Percentiles rank a stretch among this genome's conserved stretches.
Evolutionary conservation across 2,888 invertebrate genomes (phyloP).

Genomic region (Cephus nigrinus): DNA sequence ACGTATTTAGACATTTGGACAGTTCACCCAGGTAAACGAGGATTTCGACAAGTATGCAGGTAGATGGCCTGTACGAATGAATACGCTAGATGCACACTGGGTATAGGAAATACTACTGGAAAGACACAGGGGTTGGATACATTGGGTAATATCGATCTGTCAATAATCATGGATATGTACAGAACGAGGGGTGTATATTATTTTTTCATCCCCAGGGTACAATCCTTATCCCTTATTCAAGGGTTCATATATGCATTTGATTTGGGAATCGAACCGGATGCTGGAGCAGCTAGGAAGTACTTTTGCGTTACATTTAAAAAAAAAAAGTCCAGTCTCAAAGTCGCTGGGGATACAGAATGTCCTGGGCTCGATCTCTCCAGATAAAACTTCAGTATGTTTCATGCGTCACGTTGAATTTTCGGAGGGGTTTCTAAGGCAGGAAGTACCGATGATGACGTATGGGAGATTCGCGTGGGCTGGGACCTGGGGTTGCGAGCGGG

Average conservation of each 20-base stretch:
- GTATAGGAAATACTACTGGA: neutral
- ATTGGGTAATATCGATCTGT: neutral
- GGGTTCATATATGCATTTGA: neutral
- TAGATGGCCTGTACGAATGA: neutral
- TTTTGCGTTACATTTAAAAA: neutral
- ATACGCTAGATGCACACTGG: neutral
- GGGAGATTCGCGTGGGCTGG: constrained; percentile 19
- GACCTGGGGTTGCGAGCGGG: constrained; percentile 16
- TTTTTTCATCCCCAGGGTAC: neutral
- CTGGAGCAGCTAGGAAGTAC: neutral
- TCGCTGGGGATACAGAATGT: neutral
- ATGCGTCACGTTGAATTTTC: neutral
- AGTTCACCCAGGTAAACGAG: neutral
- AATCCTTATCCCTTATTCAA: neutral
- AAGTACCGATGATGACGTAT: constrained; percentile 18
- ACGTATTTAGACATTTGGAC: neutral
- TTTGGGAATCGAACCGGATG: neutral
- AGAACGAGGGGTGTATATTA: neutral
- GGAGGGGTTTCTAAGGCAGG: neutral
- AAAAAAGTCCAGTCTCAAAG: neutral
- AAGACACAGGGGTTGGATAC: neutral
- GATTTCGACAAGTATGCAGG: neutral
- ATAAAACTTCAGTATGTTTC: neutral
- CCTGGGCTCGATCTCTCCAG: neutral
- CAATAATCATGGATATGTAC: neutral